phyloP scores from a whole-genome alignment of 1,140 invertebrate species.

The Agraylea sexmaculata region DNA sequence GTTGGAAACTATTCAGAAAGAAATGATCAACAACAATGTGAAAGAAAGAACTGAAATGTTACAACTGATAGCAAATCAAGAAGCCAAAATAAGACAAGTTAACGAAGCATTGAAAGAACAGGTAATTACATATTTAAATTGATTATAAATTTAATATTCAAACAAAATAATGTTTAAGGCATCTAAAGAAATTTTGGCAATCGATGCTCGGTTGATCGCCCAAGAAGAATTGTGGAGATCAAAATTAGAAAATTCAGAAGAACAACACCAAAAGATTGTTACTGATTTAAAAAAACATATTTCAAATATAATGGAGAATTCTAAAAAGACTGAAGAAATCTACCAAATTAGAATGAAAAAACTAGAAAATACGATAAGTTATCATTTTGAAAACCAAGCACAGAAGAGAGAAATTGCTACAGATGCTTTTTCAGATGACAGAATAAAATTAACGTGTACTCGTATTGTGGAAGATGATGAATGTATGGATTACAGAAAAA shows the following conservation, averaged over 20 bases:
- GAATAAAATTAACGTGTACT: no score
- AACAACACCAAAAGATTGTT: slow-evolving; percentile 29
- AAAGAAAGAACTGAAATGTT: slow-evolving; percentile 20
- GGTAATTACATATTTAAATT: slow-evolving; percentile 13
- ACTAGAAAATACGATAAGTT: slow-evolving; percentile 27
- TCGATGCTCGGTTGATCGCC: slow-evolving; percentile 28
- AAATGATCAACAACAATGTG: slow-evolving; percentile 5
- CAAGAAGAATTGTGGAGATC: slow-evolving; percentile 35
- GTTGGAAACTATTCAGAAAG: slow-evolving; percentile 3
- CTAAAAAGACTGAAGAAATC: slow-evolving; percentile 25
- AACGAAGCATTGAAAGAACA: slow-evolving; percentile 26
- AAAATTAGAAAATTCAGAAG: slow-evolving; percentile 32
- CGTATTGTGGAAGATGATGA: no score
- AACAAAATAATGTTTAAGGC: slow-evolving; percentile 18
- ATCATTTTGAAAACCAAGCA: slow-evolving; percentile 28
- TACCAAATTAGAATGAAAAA: slow-evolving; percentile 30
- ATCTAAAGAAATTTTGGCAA: slow-evolving; percentile 27
- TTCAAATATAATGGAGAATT: slow-evolving; percentile 7
- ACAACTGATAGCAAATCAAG: no score
- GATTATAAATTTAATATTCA: slow-evolving; percentile 12
- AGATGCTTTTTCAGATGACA: no score
- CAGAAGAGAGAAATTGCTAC: no score
- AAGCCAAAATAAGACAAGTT: no score
- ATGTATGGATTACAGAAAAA: no score
- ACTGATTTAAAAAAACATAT: slow-evolving; percentile 30